Conservation (phyloP, 2,797 vertebrate species). For the Acipenser ruthenus region DNA sequence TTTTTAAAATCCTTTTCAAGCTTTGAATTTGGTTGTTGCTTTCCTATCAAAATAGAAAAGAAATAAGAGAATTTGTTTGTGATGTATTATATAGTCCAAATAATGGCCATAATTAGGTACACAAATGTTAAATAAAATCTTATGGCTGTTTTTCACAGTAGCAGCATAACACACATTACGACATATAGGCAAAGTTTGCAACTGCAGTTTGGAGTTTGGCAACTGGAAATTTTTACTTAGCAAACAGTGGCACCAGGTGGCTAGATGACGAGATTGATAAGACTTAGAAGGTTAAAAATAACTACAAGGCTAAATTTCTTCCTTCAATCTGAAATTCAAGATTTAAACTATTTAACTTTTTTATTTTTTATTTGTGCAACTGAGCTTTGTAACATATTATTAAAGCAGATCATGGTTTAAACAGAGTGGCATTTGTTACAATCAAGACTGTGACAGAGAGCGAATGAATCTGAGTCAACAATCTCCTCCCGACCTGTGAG, state of each 20-base stretch:
- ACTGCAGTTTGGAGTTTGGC: not conserved
- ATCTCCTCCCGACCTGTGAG: no score
- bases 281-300: no score
- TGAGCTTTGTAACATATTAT: no score
- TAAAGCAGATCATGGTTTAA: not conserved
- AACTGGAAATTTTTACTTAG: not conserved
- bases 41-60: slow-evolving; percentile 46
- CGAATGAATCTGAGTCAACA: not conserved
- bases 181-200: not conserved
- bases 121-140: no score
- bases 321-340: no score
- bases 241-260: not conserved
- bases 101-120: not conserved
- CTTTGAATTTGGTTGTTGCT: slow-evolving; percentile 58
- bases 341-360: no score
- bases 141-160: not conserved
- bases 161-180: not conserved
- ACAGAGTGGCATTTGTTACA: no score
- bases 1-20: slow-evolving; percentile 60
- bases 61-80: not conserved
- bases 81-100: not conserved
- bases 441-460: not conserved
- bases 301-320: no score
- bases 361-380: no score
- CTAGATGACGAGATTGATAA: no score